These are phyloP conservation scores for Rhynchonycteris naso DNA, from an alignment of 2,797 vertebrate species.

Conservation along the genomic window DNA sequence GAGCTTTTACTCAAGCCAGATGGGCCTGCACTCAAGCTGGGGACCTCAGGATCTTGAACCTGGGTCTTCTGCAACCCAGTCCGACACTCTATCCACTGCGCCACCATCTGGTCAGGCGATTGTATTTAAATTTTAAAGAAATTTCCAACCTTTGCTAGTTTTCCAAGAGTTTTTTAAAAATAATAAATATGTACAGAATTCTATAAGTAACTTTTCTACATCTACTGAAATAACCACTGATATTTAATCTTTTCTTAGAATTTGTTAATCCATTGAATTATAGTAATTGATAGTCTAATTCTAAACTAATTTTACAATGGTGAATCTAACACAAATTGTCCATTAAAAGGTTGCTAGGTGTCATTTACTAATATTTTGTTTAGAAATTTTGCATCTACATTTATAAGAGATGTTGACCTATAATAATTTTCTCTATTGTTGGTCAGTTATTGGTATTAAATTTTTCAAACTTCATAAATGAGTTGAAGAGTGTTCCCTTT, in stretches of 20 bases:
- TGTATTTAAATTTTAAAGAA: slow-evolving; percentile 1
- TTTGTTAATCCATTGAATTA: background rate
- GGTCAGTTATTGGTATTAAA: background rate
- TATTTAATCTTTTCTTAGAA: background rate
- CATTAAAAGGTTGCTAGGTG: background rate
- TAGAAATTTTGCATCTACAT: background rate
- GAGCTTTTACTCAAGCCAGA: no score
- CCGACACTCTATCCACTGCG: no score
- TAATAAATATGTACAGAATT: background rate
- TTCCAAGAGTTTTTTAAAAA: background rate
- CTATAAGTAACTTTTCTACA: background rate
- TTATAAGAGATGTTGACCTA: background rate
- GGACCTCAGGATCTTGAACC: no score
- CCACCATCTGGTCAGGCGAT: no score
- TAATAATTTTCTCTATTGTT: background rate
- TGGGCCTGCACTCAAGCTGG: no score
- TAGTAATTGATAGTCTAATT: background rate
- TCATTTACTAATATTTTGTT: background rate
- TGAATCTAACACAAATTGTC: background rate
- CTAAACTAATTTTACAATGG: background rate
- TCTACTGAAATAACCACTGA: background rate
- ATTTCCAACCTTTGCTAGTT: background rate
- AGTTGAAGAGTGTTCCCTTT: background rate
- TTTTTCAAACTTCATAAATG: background rate
- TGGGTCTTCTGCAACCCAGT: no score